phyloP scores from a whole-genome alignment of 2,797 vertebrate genomes.

The Diplodus sargus region DNA sequence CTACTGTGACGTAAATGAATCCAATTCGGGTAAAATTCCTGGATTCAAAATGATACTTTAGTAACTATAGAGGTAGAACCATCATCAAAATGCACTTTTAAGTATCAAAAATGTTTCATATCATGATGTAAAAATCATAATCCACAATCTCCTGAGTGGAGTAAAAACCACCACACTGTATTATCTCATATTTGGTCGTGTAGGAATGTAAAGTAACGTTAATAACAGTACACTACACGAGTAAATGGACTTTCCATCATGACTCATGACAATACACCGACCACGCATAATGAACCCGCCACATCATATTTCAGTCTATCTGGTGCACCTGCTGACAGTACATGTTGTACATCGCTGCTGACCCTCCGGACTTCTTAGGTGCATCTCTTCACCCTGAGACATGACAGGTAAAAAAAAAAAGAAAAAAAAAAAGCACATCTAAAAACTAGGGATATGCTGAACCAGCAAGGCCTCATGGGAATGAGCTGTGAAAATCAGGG shows the following conservation, averaged over 20 bases:
- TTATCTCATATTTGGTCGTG: too few relatives aligned
- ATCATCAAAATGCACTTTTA: neutral
- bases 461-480: constrained; percentile 27
- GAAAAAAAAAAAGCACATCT: neutral
- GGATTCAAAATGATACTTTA: neutral
- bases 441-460: constrained; percentile 11
- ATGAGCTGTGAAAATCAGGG: constrained; percentile 33
- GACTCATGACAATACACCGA: neutral
- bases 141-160: too few relatives aligned
- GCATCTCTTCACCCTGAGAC: constrained; percentile 1
- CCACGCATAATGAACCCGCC: too few relatives aligned
- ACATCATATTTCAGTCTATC: neutral
- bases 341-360: neutral
- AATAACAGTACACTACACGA: neutral
- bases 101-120: neutral
- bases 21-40: neutral
- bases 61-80: neutral
- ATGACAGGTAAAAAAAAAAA: neutral
- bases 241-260: neutral
- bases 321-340: neutral
- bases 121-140: too few relatives aligned
- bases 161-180: too few relatives aligned
- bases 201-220: too few relatives aligned
- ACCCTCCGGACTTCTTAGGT: neutral
- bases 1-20: neutral